A percentile compares a stretch with the other conserved stretches of the same genome.
phyloP scores from a whole-genome alignment of 2,888 invertebrate genomes.

The Kuschelorhynchus macadamiae region DNA sequence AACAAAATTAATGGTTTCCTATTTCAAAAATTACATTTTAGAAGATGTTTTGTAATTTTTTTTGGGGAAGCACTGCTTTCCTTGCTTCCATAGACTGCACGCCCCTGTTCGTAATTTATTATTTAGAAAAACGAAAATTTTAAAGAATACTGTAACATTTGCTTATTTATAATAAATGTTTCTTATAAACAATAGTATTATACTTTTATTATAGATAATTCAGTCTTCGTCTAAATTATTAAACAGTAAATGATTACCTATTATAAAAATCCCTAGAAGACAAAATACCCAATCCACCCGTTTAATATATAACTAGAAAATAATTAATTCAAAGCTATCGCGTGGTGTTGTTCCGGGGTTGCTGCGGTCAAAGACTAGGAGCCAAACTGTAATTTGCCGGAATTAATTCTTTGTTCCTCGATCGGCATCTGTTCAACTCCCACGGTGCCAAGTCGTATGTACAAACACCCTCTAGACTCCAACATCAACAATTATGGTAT shows the following conservation, averaged over 20 bases:
- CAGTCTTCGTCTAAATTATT: background rate
- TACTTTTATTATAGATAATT: too few species aligned
- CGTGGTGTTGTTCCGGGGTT: constrained; percentile 57
- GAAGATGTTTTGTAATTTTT: too few species aligned
- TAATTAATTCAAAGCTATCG: constrained; percentile 30
- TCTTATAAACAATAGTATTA: too few species aligned
- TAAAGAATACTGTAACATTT: too few species aligned
- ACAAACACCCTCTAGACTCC: constrained; percentile 38
- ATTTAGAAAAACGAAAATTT: too few species aligned
- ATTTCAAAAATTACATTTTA: too few species aligned
- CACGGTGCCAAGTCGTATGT: constrained; percentile 30
- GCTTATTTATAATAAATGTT: too few species aligned
- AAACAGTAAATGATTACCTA: background rate
- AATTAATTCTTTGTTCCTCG: constrained; percentile 21
- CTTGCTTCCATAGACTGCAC: too few species aligned
- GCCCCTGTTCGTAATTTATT: too few species aligned
- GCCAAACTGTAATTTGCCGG: constrained; percentile 54
- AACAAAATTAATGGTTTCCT: too few species aligned
- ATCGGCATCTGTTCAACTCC: constrained; percentile 28
- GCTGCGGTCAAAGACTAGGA: constrained; percentile 62
- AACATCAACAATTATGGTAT: constrained; percentile 41
- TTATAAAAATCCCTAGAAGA: constrained; percentile 8
- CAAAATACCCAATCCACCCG: constrained; percentile 2
- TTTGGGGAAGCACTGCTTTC: too few species aligned
- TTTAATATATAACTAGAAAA: constrained; percentile 11